These are phyloP conservation scores for Echeneis naucrates DNA, from an alignment of 2,797 vertebrate genomes.

Conservation along the genomic window DNA sequence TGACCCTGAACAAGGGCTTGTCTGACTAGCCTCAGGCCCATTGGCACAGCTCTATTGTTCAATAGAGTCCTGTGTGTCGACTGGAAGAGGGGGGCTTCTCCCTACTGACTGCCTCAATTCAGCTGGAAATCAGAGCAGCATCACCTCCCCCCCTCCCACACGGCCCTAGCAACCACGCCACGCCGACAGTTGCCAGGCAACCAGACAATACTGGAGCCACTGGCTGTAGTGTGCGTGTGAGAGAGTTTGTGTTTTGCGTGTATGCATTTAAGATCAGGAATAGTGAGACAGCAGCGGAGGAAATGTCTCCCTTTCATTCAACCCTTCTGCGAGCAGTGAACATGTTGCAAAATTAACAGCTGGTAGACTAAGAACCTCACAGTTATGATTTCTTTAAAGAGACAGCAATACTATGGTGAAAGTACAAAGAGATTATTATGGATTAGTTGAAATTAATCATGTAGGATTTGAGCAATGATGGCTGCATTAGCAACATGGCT, in stretches of 20 bases:
- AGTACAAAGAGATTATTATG: conserved; percentile 72
- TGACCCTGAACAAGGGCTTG: conserved; percentile 83
- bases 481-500: conserved; percentile 75
- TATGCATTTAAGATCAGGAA: conserved; percentile 68
- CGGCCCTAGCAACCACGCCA: conserved; percentile 86
- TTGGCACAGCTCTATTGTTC: conserved; percentile 84
- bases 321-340: conserved; percentile 1
- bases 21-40: conserved; percentile 82
- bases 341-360: conserved; percentile 6
- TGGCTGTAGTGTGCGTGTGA: conserved; percentile 77
- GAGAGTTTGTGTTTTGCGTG: conserved; percentile 73
- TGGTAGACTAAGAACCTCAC: background rate
- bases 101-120: conserved; percentile 84
- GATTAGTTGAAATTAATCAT: conserved; percentile 77
- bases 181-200: conserved; percentile 86
- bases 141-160: conserved; percentile 73
- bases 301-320: conserved; percentile 36
- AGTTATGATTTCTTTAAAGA: conserved; percentile 26
- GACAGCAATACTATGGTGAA: conserved; percentile 32
- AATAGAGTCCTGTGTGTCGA: conserved; percentile 82
- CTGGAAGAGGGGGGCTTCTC: conserved; percentile 76
- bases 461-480: conserved; percentile 73
- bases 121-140: conserved; percentile 85
- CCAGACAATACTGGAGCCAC: conserved; percentile 85
- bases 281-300: conserved; percentile 42